Conservation (phyloP, 2,113 vertebrate genomes). For the Rhodinocichla rosea region DNA sequence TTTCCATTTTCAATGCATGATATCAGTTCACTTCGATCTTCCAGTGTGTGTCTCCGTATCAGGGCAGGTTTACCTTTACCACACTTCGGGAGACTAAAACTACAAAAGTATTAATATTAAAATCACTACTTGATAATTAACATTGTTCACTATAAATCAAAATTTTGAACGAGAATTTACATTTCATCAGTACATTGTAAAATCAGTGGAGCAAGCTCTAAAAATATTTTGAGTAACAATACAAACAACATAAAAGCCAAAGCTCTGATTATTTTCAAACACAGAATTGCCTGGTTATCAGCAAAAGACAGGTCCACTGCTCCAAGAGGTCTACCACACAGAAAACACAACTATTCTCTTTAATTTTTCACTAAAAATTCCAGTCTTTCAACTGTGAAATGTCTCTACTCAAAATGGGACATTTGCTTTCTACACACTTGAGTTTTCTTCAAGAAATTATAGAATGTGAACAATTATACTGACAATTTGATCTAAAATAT, state of each 20-base stretch:
- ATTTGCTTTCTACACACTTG: neutral
- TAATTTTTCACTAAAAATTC: neutral
- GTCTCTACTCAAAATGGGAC: neutral
- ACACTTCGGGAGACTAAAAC: constrained; percentile 87
- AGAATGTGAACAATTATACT: neutral
- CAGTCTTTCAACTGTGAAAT: neutral
- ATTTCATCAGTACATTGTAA: neutral
- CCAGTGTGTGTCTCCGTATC: constrained; percentile 90
- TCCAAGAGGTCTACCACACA: neutral
- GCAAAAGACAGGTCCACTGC: neutral
- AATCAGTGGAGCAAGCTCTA: neutral
- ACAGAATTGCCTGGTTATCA: neutral
- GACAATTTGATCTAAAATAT: neutral
- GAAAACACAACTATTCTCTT: neutral
- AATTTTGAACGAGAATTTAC: neutral
- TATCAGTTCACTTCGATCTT: constrained; percentile 92
- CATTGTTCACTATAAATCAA: neutral
- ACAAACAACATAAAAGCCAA: neutral
- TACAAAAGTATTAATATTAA: neutral
- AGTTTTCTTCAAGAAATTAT: neutral
- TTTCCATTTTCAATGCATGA: constrained; percentile 96
- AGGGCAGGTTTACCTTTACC: constrained; percentile 94
- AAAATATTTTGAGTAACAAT: neutral
- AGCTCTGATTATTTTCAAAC: neutral
- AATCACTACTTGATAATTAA: neutral